These are phyloP conservation scores for Mythimna loreyi DNA, from an alignment of 2,888 invertebrate species.

Conservation along the genomic window DNA sequence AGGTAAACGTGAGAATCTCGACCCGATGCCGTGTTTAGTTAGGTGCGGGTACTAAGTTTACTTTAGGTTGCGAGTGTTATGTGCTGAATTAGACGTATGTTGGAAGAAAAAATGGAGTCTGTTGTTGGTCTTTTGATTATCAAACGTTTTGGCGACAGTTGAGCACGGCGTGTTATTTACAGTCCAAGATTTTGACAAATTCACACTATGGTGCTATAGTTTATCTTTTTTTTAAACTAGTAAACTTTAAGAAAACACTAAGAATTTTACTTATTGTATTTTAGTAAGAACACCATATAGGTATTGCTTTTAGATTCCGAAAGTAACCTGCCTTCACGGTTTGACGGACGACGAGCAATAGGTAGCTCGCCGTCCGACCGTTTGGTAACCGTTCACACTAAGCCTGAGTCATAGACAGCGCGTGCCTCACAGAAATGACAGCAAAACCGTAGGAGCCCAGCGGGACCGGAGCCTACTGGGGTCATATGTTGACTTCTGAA, in stretches of 20 bases:
- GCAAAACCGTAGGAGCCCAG: too few species aligned
- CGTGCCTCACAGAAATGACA: too few species aligned
- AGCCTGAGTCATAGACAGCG: too few species aligned
- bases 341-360: too few species aligned
- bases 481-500: too few species aligned
- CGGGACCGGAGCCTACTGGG: too few species aligned
- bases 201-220: conserved; percentile 1
- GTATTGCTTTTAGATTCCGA: too few species aligned
- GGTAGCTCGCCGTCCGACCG: too few species aligned
- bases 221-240: neutral
- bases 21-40: conserved; percentile 52
- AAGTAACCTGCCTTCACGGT: too few species aligned
- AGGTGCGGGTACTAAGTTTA: conserved; percentile 52
- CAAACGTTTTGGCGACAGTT: conserved; percentile 22
- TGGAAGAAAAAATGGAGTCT: conserved; percentile 6
- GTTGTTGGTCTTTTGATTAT: conserved; percentile 3
- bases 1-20: conserved; percentile 60
- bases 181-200: conserved; percentile 1
- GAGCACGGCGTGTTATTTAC: conserved; percentile 6
- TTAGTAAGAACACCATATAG: too few species aligned
- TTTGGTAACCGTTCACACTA: too few species aligned
- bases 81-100: conserved; percentile 27
- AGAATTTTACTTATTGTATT: too few species aligned
- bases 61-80: conserved; percentile 44
- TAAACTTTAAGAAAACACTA: neutral